Conservation (phyloP, 2,888 invertebrate species). For the Ectropis crepuscularia region DNA sequence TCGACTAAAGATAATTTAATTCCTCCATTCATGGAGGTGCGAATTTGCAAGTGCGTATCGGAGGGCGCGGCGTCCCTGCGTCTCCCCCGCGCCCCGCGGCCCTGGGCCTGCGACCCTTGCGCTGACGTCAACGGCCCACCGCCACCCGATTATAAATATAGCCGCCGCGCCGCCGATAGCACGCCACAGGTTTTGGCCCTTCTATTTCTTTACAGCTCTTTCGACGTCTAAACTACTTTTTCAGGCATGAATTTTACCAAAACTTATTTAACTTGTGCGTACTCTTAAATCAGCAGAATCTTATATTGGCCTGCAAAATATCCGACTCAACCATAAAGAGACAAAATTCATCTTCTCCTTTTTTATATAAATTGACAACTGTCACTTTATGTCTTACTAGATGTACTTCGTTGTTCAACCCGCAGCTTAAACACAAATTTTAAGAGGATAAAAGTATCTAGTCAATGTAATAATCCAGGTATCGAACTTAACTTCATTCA, state of each 20-base stretch:
- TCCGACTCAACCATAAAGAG: constrained; percentile 10
- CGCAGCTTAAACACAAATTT: too few relatives aligned
- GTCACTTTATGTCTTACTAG: too few relatives aligned
- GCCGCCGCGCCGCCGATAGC: constrained; percentile 63
- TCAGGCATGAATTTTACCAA: constrained; percentile 20
- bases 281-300: background rate
- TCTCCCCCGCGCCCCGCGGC: constrained; percentile 39
- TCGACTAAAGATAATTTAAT: constrained; percentile 74
- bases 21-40: constrained; percentile 81
- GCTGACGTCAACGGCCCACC: constrained; percentile 80
- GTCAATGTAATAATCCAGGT: too few relatives aligned
- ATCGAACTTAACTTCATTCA: too few relatives aligned
- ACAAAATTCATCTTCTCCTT: too few relatives aligned
- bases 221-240: constrained; percentile 38
- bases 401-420: too few relatives aligned
- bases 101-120: constrained; percentile 54
- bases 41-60: constrained; percentile 82
- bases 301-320: background rate
- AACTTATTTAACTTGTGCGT: constrained; percentile 19
- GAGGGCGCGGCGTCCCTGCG: constrained; percentile 66
- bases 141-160: constrained; percentile 82
- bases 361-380: too few relatives aligned
- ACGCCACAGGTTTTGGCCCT: constrained; percentile 80
- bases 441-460: too few relatives aligned
- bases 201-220: constrained; percentile 52